Percentiles rank a stretch among this genome's conserved stretches.
phyloP scores from a whole-genome alignment of 2,888 invertebrate genomes.

The Dyspetes luteomarginatus region DNA sequence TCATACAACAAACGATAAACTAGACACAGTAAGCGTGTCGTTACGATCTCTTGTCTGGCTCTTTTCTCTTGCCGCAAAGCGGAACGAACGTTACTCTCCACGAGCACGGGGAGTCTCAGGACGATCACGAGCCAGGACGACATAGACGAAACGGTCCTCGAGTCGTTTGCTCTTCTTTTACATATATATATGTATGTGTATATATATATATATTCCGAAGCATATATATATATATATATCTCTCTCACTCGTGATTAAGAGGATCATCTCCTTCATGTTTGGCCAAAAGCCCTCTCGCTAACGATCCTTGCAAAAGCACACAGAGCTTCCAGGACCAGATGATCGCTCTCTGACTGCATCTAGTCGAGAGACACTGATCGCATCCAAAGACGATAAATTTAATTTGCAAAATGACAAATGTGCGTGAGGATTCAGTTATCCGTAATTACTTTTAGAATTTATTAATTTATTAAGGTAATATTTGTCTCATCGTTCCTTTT shows the following conservation, averaged over 20 bases:
- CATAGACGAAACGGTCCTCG: slow-evolving; percentile 44
- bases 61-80: slow-evolving; percentile 51
- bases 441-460: slow-evolving; percentile 10
- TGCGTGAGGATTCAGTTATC: slow-evolving; percentile 14
- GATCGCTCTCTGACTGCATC: slow-evolving; percentile 2
- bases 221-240: not conserved
- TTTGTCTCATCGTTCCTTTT: not conserved
- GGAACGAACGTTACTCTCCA: slow-evolving; percentile 47
- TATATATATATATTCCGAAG: too few relatives aligned
- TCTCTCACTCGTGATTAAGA: slow-evolving; percentile 31
- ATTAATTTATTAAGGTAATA: slow-evolving; percentile 20
- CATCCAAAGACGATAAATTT: slow-evolving; percentile 39
- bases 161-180: slow-evolving; percentile 43
- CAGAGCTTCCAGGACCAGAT: slow-evolving; percentile 29
- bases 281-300: slow-evolving; percentile 44
- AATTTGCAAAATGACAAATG: too few relatives aligned
- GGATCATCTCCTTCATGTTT: slow-evolving; percentile 44
- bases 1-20: slow-evolving; percentile 54
- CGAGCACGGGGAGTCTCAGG: not conserved
- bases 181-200: slow-evolving; percentile 18
- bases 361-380: slow-evolving; percentile 39
- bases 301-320: slow-evolving; percentile 17
- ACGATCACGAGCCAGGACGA: slow-evolving; percentile 32
- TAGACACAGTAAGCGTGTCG: slow-evolving; percentile 50
- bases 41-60: slow-evolving; percentile 49